Evolutionary conservation across 2,888 invertebrate genomes (phyloP).

Genomic region (Suillia variegata): DNA sequence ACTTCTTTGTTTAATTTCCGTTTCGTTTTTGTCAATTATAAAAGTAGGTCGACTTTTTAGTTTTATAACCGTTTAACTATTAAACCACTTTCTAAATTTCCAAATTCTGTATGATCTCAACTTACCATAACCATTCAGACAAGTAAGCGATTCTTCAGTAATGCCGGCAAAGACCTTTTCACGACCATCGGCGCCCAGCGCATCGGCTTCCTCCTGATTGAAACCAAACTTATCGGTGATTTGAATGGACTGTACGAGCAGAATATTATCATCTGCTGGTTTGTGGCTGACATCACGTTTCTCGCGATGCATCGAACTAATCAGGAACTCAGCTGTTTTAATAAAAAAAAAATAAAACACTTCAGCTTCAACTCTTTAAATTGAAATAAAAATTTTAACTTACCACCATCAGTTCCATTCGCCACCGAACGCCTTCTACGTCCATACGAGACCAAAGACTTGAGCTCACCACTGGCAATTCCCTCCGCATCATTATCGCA

Average conservation of each 20-base stretch:
- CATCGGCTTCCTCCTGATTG: conserved; percentile 69
- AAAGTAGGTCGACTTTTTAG: too few species aligned
- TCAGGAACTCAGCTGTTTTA: conserved; percentile 47
- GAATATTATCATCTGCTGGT: conserved; percentile 76
- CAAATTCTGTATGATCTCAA: too few species aligned
- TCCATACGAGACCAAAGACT: conserved; percentile 84
- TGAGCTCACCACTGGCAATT: conserved; percentile 76
- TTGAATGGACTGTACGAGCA: conserved; percentile 89
- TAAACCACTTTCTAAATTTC: too few species aligned
- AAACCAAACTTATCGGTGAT: conserved; percentile 93
- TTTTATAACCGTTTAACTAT: too few species aligned
- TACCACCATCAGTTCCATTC: conserved; percentile 60
- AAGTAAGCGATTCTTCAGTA: conserved; percentile 63
- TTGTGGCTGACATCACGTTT: conserved; percentile 59
- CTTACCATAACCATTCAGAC: conserved; percentile 62
- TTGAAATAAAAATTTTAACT: conserved; percentile 36
- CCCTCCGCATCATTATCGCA: conserved; percentile 86
- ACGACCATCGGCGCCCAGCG: conserved; percentile 63
- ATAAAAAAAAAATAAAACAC: conserved; percentile 33
- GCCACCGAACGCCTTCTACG: conserved; percentile 74
- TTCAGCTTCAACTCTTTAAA: too few species aligned
- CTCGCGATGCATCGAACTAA: conserved; percentile 44
- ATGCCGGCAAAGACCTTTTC: conserved; percentile 76
- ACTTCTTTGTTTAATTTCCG: too few species aligned
- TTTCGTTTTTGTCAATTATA: too few species aligned